Evolutionary conservation across 2,888 invertebrate genomes (phyloP).

Genomic region (Dromius quadrimaculatus): DNA sequence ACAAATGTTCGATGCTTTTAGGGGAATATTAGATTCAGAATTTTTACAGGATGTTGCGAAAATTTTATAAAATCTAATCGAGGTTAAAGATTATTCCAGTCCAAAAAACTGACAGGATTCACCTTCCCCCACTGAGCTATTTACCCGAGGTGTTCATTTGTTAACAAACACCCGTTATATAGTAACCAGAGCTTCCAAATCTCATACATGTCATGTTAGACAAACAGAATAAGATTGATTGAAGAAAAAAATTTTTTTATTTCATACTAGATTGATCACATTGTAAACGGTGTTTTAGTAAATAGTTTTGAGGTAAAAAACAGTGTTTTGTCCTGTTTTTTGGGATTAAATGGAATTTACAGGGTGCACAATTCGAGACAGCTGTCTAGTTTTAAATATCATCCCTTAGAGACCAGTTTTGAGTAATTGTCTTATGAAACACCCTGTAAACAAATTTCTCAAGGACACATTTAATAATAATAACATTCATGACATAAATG

Average conservation of each 20-base stretch:
- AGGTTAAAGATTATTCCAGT: constrained; percentile 33
- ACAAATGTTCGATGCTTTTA: constrained; percentile 42
- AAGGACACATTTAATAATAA: no score
- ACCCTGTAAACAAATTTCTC: no score
- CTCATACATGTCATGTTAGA: background rate
- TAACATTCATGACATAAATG: background rate
- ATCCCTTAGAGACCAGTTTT: background rate
- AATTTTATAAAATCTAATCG: constrained; percentile 32
- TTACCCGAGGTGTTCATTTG: constrained; percentile 29
- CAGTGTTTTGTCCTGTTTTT: constrained; percentile 40
- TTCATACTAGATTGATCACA: constrained; percentile 43
- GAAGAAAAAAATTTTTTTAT: constrained; percentile 36
- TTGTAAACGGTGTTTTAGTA: constrained; percentile 32
- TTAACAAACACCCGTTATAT: constrained; percentile 9
- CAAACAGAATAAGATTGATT: constrained; percentile 32
- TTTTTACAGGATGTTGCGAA: no score
- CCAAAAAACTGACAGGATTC: constrained; percentile 24
- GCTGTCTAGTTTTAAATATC: constrained; percentile 19
- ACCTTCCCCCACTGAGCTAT: constrained; percentile 11
- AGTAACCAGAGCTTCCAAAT: background rate
- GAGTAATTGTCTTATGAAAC: background rate
- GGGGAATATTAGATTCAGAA: constrained; percentile 36
- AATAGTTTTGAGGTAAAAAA: constrained; percentile 41
- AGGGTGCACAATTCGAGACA: constrained; percentile 20
- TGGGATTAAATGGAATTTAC: constrained; percentile 10